These are phyloP conservation scores for Arbacia lixula DNA, from an alignment of 53 echinoderm and acorn worm species.

Conservation along the genomic window DNA sequence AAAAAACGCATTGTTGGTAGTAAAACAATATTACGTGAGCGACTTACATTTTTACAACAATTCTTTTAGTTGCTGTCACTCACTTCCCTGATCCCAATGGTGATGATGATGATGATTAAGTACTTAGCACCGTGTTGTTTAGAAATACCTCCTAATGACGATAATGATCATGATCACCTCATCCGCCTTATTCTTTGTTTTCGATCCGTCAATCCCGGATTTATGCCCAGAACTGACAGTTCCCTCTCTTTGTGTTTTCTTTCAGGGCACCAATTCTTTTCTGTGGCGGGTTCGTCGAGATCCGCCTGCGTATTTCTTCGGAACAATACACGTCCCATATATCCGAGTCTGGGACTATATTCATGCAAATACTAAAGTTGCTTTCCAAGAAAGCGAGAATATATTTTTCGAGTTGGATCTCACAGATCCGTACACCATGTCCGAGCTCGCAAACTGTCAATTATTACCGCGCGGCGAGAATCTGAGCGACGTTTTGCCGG, in stretches of 20 bases:
- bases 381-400: slow-evolving; percentile 91
- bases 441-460: slow-evolving; percentile 85
- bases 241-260: slow-evolving; percentile 1
- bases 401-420: slow-evolving; percentile 97
- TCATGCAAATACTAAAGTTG: slow-evolving; percentile 90
- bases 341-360: slow-evolving; percentile 98
- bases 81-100: too few species aligned
- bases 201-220: slow-evolving; percentile 22
- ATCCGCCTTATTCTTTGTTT: too few species aligned
- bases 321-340: slow-evolving; percentile 98
- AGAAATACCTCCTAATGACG: too few species aligned
- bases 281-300: slow-evolving; percentile 88
- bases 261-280: slow-evolving; percentile 85
- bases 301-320: slow-evolving; percentile 94
- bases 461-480: slow-evolving; percentile 92
- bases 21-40: too few species aligned
- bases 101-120: too few species aligned
- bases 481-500: slow-evolving; percentile 84
- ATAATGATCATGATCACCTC: too few species aligned
- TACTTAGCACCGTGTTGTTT: too few species aligned
- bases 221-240: slow-evolving; percentile 5
- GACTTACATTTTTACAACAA: too few species aligned
- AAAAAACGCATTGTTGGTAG: too few species aligned
- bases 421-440: slow-evolving; percentile 85
- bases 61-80: too few species aligned